phyloP scores from a whole-genome alignment of 2,113 vertebrate species.

The Lipophrys pholis region DNA sequence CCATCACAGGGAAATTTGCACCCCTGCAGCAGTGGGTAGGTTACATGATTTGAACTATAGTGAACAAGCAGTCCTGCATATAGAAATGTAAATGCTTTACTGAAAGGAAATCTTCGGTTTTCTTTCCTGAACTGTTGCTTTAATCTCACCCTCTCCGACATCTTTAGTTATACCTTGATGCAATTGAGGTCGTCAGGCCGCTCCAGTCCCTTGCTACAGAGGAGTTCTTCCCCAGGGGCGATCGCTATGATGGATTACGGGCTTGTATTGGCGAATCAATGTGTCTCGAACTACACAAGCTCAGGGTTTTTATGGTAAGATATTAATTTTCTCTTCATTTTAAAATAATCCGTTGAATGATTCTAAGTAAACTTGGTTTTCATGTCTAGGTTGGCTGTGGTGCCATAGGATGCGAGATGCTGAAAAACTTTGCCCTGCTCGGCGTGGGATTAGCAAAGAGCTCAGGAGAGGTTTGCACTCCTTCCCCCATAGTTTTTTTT shows the following conservation, averaged over 20 bases:
- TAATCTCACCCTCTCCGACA: not conserved
- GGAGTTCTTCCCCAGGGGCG: slow-evolving; percentile 92
- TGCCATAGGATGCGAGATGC: slow-evolving; percentile 99
- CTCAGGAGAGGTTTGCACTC: slow-evolving; percentile 78
- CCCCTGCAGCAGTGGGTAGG: slow-evolving; percentile 97
- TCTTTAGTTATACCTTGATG: slow-evolving; percentile 92
- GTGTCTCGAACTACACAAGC: slow-evolving; percentile 89
- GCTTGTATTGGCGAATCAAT: slow-evolving; percentile 92
- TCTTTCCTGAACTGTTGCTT: not conserved
- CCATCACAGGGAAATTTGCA: slow-evolving; percentile 97
- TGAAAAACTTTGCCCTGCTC: slow-evolving; percentile 97
- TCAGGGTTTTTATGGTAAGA: slow-evolving; percentile 95
- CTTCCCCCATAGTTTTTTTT: not conserved
- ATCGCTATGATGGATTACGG: slow-evolving; percentile 94
- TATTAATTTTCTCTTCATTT: slow-evolving; percentile 61
- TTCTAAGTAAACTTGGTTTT: not conserved
- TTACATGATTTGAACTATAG: slow-evolving; percentile 3
- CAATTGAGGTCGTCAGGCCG: slow-evolving; percentile 86
- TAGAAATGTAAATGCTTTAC: too few species aligned
- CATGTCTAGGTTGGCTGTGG: slow-evolving; percentile 92
- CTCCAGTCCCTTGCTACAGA: slow-evolving; percentile 85
- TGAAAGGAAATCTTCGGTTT: not conserved
- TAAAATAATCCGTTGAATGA: not conserved
- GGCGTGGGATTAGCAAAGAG: slow-evolving; percentile 88
- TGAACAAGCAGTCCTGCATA: too few species aligned